phyloP scores from a whole-genome alignment of 2,113 vertebrate species.

The Acrocephalus kingi region DNA sequence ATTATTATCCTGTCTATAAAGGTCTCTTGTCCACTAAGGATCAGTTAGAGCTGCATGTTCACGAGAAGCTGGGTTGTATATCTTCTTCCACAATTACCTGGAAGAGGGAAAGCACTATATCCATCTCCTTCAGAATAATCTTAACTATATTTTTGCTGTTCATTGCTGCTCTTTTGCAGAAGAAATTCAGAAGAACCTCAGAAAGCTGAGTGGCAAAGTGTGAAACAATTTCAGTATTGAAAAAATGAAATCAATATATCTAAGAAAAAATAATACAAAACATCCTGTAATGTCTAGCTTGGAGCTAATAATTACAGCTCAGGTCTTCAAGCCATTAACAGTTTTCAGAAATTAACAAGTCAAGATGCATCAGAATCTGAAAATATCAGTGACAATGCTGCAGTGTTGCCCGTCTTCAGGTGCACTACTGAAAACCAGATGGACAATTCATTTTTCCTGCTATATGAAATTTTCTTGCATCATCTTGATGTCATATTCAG shows the following conservation, averaged over 20 bases:
- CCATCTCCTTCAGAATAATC: background rate
- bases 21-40: background rate
- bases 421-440: background rate
- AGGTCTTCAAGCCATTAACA: background rate
- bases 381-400: background rate
- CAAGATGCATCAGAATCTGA: background rate
- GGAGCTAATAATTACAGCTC: background rate
- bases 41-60: background rate
- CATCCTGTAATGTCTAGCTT: background rate
- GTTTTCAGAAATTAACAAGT: background rate
- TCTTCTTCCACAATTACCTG: background rate
- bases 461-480: background rate
- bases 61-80: background rate
- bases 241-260: background rate
- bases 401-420: rapidly evolving
- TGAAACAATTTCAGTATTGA: background rate
- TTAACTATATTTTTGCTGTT: background rate
- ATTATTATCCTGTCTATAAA: background rate
- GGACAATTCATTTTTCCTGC: background rate
- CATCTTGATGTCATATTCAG: background rate
- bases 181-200: background rate
- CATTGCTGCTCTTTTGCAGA: background rate
- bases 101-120: background rate
- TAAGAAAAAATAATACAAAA: background rate
- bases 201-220: background rate